A percentile compares a stretch with the other conserved stretches of the same genome.
These are phyloP conservation scores for Drosophila dunni DNA, from an alignment of 1,140 invertebrate genomes.

Conservation along the genomic window DNA sequence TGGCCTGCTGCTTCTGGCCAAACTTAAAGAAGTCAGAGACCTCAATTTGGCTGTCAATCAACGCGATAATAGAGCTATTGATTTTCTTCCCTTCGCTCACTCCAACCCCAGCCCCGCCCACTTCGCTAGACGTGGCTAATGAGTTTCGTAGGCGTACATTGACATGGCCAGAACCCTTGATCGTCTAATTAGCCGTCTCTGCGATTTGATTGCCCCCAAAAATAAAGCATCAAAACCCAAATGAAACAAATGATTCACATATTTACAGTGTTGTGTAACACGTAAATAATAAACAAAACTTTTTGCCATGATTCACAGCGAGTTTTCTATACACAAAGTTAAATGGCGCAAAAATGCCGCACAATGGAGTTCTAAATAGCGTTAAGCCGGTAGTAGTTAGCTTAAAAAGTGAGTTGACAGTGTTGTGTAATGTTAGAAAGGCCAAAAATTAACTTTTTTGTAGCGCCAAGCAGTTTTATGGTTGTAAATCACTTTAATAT, in stretches of 20 bases:
- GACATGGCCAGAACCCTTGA: constrained; percentile 60
- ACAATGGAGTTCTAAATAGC: not conserved
- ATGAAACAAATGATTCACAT: not conserved
- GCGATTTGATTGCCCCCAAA: constrained; percentile 24
- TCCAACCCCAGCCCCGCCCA: not conserved
- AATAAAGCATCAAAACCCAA: not conserved
- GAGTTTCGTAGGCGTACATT: constrained; percentile 52
- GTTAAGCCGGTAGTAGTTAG: not conserved
- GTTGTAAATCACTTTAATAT: no score
- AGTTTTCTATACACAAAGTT: not conserved
- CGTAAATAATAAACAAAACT: constrained; percentile 6
- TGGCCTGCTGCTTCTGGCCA: constrained; percentile 40
- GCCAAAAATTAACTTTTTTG: no score
- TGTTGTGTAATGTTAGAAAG: no score
- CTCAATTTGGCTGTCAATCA: constrained; percentile 82
- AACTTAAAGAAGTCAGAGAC: constrained; percentile 66
- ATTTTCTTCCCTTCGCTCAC: constrained; percentile 49
- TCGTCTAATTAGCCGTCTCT: constrained; percentile 68
- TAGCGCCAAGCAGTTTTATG: no score
- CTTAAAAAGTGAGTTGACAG: no score
- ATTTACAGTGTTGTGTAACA: not conserved
- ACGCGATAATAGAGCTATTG: constrained; percentile 79
- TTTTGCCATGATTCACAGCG: not conserved
- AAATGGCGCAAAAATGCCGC: not conserved
- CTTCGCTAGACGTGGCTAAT: constrained; percentile 45